Base-by-base conservation (phyloP, 1,140 invertebrate genomes). In the Manduca sexta region DNA sequence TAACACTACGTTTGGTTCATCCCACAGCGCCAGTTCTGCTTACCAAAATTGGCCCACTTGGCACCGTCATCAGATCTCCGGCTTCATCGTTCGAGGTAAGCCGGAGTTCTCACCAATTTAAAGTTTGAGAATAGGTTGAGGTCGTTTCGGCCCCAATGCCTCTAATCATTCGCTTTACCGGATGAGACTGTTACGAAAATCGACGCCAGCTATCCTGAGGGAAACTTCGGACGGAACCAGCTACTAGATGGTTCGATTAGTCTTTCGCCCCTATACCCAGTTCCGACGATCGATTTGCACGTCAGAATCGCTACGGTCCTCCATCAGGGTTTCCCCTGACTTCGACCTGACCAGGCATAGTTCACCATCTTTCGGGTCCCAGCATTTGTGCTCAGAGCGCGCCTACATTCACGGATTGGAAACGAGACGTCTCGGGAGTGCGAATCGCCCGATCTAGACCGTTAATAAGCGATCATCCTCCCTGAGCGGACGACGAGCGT, bases 231-330 rank as follows among this genome's bases (percentile, higher is more conserved):
- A 91, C 87, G 92, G 92, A 94, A 94, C 93, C 92, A 94, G 92
- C 93, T 94, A 94, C 92, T 93, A 94, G 92, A 94, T 91, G 90
- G 92, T 94, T 94, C 93, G 92, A 95, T 94, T 94, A 92, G 93
- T 95, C 93, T 95, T 95, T 94, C 93, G 92, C 92, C 93, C 92
- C 93, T 94, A 94, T 93, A 93, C 92, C 90, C 92, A 93, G 89
- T 88, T 95, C 90, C 86, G 91, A 94, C 92, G 92, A 95, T 93
- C 92, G 93, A 95, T 94, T 95, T 94, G 92, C 92, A 93, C 93
- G 92, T 94, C 93, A 94, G 92, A 93, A 94, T 89, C 91, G 92
- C 91, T 93, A 87, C 92, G 91, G 88, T 89, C 93, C 89, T 94
- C 92, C 92, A 94, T 89, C 93, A 94, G 91, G 89, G 92, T 94